Base-by-base conservation (phyloP, 2,888 invertebrate genomes). In the Augiades crinisus region DNA sequence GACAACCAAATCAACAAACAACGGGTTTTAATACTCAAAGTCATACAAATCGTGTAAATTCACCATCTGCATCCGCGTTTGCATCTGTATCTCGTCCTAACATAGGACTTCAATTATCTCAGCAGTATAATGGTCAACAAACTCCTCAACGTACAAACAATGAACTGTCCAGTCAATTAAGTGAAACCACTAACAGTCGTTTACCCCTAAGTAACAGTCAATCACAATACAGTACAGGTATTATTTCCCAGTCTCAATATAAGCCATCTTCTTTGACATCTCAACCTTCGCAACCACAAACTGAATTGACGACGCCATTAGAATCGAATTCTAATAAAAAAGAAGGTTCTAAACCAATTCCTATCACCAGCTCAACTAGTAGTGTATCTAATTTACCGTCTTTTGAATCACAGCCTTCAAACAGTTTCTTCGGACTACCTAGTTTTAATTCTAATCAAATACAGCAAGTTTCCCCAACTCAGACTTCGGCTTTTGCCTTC, bases 301-400 rank as follows among this genome's bases (percentile, higher is more conserved):
- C 61, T 51, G 78, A 74, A 56, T 60, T 78, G 21, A 74, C 75
- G 5, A 78, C 77, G 38, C 78, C 80, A 13, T 67, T 78, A 7
- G 75, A 72, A 62, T 55, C 67, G 2, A 40, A 8, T 10, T 43
- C 8, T 5, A 7, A 19, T 10, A 5, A 14, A 5, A 16, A 43
- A 13, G 37, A 43, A 30, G 21, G 19, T 34, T 21, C 16, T 13
- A n/a, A 14, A 1, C 27, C 50, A 14, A 12, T 14, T 21, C 50
- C 50, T 10, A 12, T 36, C 10, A 7, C 49, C 1, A 43, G 7
- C n/a, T n/a, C 7, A 14, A 22, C 10, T 3, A 14, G 24, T 17
- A 8, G 19, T 0, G n/a, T n/a, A n/a, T 27, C 17, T 3, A 34
- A 31, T 24, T 22, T 17, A 7, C 34, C 34, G 19, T 43, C 50